phyloP scores from a whole-genome alignment of 2,888 invertebrate genomes.

The Gastrophysa polygoni region DNA sequence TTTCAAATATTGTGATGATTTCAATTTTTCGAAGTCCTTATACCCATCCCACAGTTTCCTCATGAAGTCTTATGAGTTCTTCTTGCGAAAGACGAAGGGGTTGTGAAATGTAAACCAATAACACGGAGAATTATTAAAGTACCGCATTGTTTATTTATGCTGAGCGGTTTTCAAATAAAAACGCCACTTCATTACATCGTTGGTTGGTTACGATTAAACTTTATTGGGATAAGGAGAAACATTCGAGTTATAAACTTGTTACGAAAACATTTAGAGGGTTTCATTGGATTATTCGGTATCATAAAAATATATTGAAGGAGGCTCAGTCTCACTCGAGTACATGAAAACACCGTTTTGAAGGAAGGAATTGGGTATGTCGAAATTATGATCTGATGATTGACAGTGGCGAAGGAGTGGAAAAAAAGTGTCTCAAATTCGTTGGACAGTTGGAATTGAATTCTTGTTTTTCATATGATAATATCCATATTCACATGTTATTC shows the following conservation, averaged over 20 bases:
- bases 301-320: no score
- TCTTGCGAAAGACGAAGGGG: not conserved
- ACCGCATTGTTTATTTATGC: not conserved
- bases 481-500: no score
- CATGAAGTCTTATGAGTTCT: not conserved
- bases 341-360: no score
- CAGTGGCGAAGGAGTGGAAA: no score
- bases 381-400: no score
- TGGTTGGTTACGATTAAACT: not conserved
- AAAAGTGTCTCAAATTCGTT: no score
- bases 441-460: no score
- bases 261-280: not conserved
- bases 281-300: not conserved
- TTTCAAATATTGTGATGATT: not conserved
- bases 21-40: not conserved
- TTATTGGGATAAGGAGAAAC: not conserved
- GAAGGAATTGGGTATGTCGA: no score
- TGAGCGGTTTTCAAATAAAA: not conserved
- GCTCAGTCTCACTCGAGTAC: no score
- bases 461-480: no score
- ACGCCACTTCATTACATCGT: not conserved
- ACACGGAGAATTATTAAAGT: not conserved
- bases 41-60: not conserved
- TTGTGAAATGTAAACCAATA: conserved; percentile 1
- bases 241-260: not conserved